A percentile compares a stretch with the other conserved stretches of the same genome.
Evolutionary conservation across 2,888 invertebrate genomes (phyloP).

Genomic region (Meliscaeva auricollis): DNA sequence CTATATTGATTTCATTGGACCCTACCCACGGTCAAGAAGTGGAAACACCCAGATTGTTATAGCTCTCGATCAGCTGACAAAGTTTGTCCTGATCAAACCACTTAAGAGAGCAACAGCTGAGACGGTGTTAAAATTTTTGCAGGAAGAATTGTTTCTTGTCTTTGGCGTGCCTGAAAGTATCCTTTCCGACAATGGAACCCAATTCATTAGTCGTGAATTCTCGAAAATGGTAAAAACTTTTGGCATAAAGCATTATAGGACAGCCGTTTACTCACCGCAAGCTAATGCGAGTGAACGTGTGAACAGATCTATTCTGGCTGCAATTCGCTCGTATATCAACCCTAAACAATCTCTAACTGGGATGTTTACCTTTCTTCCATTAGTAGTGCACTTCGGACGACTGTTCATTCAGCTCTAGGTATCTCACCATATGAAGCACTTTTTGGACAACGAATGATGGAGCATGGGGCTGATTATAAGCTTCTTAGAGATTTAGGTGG

Average conservation of each 20-base stretch:
- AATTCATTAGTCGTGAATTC: slow-evolving; percentile 14
- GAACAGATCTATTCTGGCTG: slow-evolving; percentile 15
- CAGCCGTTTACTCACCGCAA: slow-evolving; percentile 13
- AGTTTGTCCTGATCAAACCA: slow-evolving; percentile 3
- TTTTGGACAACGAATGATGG: neutral
- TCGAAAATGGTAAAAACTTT: neutral
- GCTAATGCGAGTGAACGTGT: slow-evolving; percentile 23
- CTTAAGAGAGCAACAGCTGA: neutral
- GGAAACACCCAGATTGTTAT: slow-evolving; percentile 28
- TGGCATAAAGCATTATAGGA: neutral
- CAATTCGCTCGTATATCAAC: neutral
- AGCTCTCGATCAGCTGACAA: slow-evolving; percentile 22
- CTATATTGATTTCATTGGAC: slow-evolving; percentile 3
- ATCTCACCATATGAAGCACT: neutral
- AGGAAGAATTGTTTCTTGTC: neutral
- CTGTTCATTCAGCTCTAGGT: neutral
- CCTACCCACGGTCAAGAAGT: slow-evolving; percentile 1
- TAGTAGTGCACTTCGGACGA: neutral
- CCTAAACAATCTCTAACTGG: neutral
- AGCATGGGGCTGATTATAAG: neutral
- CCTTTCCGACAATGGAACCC: slow-evolving; percentile 6
- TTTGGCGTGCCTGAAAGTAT: slow-evolving; percentile 33
- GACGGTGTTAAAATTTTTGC: neutral
- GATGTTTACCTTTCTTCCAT: neutral
- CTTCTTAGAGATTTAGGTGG: neutral